Conservation (phyloP, 2,113 vertebrate genomes). For the Bettongia penicillata region DNA sequence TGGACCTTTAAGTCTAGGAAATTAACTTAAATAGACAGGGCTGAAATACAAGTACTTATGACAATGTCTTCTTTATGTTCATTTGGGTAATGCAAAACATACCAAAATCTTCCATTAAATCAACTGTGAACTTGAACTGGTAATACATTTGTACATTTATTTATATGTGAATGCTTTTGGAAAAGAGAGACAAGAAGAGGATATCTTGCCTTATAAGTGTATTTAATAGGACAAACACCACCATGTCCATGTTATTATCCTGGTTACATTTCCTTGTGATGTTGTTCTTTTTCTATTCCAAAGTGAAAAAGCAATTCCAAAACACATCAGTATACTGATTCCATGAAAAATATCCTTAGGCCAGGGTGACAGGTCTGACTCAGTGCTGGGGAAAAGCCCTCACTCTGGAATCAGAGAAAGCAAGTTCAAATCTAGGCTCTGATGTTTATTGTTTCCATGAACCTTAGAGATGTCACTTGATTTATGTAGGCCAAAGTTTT, state of each 20-base stretch:
- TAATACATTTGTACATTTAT: background rate
- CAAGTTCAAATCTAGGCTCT: background rate
- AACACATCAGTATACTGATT: constrained; percentile 13
- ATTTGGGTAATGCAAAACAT: background rate
- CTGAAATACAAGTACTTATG: background rate
- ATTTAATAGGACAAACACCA: constrained; percentile 48
- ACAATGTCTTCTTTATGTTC: background rate
- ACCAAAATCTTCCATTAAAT: background rate
- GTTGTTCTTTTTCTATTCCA: constrained; percentile 56
- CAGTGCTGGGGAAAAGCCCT: background rate
- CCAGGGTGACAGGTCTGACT: background rate
- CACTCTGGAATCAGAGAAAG: background rate
- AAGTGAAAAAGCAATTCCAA: constrained; percentile 50
- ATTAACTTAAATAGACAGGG: background rate
- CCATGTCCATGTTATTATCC: constrained; percentile 10
- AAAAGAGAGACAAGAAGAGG: background rate
- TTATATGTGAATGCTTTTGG: constrained; percentile 25
- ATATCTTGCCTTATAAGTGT: background rate
- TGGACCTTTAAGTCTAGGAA: constrained; percentile 28
- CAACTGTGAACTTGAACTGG: fast-evolving
- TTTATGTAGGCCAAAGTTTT: background rate
- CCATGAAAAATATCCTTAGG: constrained; percentile 37
- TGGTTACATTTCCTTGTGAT: constrained; percentile 43
- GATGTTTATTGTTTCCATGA: background rate
- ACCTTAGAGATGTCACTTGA: background rate